Conservation (phyloP, 2,113 vertebrate species). For the Rutilus rutilus region DNA sequence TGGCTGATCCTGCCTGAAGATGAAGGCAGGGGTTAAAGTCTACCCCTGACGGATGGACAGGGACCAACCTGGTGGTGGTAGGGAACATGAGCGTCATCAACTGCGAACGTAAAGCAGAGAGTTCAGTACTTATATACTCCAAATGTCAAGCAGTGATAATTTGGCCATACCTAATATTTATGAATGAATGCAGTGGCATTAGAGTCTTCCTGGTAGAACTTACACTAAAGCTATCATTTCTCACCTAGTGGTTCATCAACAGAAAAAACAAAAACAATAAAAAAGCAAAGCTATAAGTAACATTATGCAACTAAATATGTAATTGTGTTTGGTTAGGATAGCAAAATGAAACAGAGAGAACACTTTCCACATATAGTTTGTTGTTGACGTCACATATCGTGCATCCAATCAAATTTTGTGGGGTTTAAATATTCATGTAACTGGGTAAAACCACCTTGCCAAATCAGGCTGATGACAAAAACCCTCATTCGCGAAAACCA, state of each 20-base stretch:
- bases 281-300: neutral
- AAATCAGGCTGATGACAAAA: neutral
- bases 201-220: too few species aligned
- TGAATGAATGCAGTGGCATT: too few species aligned
- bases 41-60: too few species aligned
- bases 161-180: too few species aligned
- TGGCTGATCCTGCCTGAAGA: too few species aligned
- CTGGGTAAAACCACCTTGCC: neutral
- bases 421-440: neutral
- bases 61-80: too few species aligned
- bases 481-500: neutral
- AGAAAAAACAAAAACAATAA: neutral
- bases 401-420: neutral
- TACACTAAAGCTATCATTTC: too few species aligned
- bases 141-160: too few species aligned
- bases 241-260: neutral
- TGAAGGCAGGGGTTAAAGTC: too few species aligned
- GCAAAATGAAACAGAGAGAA: neutral
- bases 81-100: too few species aligned
- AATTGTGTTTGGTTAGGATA: neutral
- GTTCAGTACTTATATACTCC: too few species aligned
- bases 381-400: neutral
- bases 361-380: neutral
- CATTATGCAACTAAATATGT: neutral
- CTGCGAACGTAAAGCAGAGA: too few species aligned